A percentile compares a stretch with the other conserved stretches of the same genome.
These are phyloP conservation scores for Zaprionus kolodkinae DNA, from an alignment of 1,140 invertebrate species.

Conservation along the genomic window DNA sequence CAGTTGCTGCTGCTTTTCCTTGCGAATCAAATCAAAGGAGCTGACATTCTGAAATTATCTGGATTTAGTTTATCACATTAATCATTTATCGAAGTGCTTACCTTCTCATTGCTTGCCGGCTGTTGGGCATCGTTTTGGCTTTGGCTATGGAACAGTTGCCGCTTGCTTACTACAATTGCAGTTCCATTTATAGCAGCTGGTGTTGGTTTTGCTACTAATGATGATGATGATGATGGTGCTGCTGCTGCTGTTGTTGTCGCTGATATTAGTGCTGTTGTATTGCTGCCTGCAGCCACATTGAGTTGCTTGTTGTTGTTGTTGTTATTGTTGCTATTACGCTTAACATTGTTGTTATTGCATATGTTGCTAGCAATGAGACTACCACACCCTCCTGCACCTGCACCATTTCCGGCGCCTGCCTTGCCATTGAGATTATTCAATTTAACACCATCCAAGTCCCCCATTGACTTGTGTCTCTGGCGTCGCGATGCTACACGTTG, in stretches of 20 bases:
- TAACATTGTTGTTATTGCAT: constrained; percentile 51
- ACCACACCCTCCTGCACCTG: constrained; percentile 17
- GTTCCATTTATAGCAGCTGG: constrained; percentile 6
- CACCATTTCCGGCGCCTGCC: constrained; percentile 3
- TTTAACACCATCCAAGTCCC: constrained; percentile 85
- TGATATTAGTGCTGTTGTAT: constrained; percentile 55
- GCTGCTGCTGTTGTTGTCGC: constrained; percentile 32
- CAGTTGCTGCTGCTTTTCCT: constrained; percentile 76
- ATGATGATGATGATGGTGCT: constrained; percentile 3
- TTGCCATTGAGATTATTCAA: constrained; percentile 79
- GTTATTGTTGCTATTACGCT: constrained; percentile 29
- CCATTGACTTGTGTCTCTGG: constrained; percentile 87
- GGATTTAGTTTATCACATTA: constrained; percentile 4
- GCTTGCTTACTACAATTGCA: constrained; percentile 54
- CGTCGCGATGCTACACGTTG: constrained; percentile 70
- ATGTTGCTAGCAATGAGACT: constrained; percentile 54
- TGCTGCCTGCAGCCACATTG: constrained; percentile 75
- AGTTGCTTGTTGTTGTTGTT: constrained; percentile 53
- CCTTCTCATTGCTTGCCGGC: constrained; percentile 69
- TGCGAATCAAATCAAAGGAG: constrained; percentile 82
- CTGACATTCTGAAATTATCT: constrained; percentile 71
- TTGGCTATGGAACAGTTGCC: constrained; percentile 82
- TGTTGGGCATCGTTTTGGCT: constrained; percentile 77
- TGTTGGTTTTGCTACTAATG: background rate
- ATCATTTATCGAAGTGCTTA: constrained; percentile 26